A percentile compares a stretch with the other conserved stretches of the same genome.
Conservation (phyloP, 2,888 invertebrate species). For the Perithous albicinctus region DNA sequence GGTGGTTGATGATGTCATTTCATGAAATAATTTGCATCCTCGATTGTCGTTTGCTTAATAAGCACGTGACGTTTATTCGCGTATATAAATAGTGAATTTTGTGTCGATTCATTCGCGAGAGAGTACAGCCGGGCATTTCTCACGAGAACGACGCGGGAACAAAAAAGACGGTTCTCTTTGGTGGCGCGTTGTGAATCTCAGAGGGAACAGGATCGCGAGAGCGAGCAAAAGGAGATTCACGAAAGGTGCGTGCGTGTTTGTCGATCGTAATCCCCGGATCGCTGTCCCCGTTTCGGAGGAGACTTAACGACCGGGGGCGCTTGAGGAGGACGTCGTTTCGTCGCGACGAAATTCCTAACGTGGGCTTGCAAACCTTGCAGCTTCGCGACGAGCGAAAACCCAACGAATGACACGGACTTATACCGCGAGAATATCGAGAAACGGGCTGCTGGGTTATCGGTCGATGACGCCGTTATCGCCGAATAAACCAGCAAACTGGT, state of each 20-base stretch:
- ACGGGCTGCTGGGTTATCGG: conserved; percentile 44
- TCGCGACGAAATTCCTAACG: conserved; percentile 33
- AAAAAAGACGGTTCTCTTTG: background rate
- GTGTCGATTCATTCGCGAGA: background rate
- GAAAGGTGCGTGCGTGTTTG: conserved; percentile 48
- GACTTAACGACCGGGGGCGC: conserved; percentile 58
- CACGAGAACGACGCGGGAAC: background rate
- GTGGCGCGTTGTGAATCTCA: conserved; percentile 1
- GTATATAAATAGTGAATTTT: background rate
- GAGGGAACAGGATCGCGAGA: background rate
- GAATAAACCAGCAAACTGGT: background rate
- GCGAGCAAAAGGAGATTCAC: background rate
- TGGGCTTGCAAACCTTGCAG: background rate
- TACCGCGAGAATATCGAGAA: conserved; percentile 46
- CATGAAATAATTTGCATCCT: conserved; percentile 26
- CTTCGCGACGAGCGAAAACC: background rate
- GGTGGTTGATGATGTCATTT: conserved; percentile 27
- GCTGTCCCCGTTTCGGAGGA: conserved; percentile 56
- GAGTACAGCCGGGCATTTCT: conserved; percentile 1
- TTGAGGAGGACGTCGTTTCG: conserved; percentile 20
- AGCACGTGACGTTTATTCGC: background rate
- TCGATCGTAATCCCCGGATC: conserved; percentile 64
- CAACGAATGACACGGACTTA: conserved; percentile 20
- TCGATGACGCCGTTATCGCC: conserved; percentile 56
- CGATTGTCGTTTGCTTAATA: conserved; percentile 1